Percentiles rank a stretch among this genome's conserved stretches.
Conservation (phyloP, 1,140 invertebrate species). For the Lethrus apterus region DNA sequence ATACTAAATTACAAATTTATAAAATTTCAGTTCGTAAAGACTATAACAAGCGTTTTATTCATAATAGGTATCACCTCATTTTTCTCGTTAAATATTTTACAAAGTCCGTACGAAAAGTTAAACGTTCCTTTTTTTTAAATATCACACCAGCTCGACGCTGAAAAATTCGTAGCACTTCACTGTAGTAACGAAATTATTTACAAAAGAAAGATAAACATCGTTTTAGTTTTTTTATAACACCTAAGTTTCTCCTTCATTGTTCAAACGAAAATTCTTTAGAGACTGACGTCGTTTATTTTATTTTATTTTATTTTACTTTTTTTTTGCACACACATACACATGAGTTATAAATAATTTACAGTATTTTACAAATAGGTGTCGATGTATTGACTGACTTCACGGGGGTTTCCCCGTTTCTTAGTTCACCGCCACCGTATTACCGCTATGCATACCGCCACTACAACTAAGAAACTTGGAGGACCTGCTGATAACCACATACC, state of each 20-base stretch:
- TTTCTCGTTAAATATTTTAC: too few relatives aligned
- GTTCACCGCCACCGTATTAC: slow-evolving; percentile 32
- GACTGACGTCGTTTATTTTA: slow-evolving; percentile 4
- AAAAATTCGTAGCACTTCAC: slow-evolving; percentile 6
- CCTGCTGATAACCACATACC: slow-evolving; percentile 31
- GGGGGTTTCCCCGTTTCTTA: slow-evolving; percentile 22
- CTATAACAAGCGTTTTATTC: too few relatives aligned
- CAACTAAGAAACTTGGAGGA: slow-evolving; percentile 26
- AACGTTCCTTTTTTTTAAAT: too few relatives aligned
- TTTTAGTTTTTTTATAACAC: not conserved
- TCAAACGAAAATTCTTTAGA: slow-evolving; percentile 1
- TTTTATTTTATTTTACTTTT: not conserved
- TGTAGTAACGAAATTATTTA: slow-evolving; percentile 1
- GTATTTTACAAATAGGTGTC: slow-evolving; percentile 32
- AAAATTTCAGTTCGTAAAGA: too few relatives aligned
- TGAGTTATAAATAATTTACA: slow-evolving; percentile 16
- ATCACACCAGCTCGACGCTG: too few relatives aligned
- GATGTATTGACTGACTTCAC: slow-evolving; percentile 22
- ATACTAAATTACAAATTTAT: too few relatives aligned
- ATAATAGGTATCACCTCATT: too few relatives aligned
- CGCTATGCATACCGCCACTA: slow-evolving; percentile 25
- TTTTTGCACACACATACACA: slow-evolving; percentile 5
- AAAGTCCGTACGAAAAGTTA: too few relatives aligned
- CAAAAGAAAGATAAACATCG: not conserved
- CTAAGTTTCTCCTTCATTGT: not conserved